Evolutionary conservation across 1,140 invertebrate genomes (phyloP).

Genomic region (Drosophila arawakana): DNA sequence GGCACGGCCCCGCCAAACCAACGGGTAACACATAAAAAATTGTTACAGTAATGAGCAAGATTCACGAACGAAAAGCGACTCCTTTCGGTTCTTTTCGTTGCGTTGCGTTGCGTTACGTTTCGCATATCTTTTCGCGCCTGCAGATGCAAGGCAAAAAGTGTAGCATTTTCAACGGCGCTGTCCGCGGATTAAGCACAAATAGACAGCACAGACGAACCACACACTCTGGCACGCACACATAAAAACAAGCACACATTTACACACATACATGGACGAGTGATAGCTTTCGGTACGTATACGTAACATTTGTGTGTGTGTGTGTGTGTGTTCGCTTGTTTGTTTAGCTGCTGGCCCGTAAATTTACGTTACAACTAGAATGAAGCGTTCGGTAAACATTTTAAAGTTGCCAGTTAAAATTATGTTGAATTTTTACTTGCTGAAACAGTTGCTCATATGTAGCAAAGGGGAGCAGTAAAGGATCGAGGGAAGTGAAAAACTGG

Average conservation of each 20-base stretch:
- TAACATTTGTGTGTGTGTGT: background rate
- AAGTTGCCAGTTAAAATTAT: conserved; percentile 81
- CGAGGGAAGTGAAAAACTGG: background rate
- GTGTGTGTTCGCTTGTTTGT: conserved; percentile 51
- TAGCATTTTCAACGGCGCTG: conserved; percentile 64
- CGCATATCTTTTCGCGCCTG: conserved; percentile 69
- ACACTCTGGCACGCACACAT: conserved; percentile 24
- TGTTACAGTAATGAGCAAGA: conserved; percentile 75
- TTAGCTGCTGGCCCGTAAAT: conserved; percentile 77
- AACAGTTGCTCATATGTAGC: conserved; percentile 14
- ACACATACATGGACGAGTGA: conserved; percentile 6
- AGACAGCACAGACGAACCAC: conserved; percentile 55
- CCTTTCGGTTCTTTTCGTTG: conserved; percentile 22
- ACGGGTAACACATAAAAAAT: conserved; percentile 56
- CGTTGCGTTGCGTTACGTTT: too few relatives aligned
- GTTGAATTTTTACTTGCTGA: conserved; percentile 31
- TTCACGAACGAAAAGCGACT: conserved; percentile 14
- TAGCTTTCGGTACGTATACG: conserved; percentile 16
- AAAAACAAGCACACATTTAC: conserved; percentile 32
- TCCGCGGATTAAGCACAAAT: conserved; percentile 76
- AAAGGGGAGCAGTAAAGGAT: background rate
- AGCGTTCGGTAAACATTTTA: conserved; percentile 81
- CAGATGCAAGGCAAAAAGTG: conserved; percentile 54
- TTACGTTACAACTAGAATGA: conserved; percentile 79
- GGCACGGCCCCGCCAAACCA: conserved; percentile 20